Evolutionary conservation across 2,113 vertebrate species (phyloP).

Genomic region (Vireo altiloquus): DNA sequence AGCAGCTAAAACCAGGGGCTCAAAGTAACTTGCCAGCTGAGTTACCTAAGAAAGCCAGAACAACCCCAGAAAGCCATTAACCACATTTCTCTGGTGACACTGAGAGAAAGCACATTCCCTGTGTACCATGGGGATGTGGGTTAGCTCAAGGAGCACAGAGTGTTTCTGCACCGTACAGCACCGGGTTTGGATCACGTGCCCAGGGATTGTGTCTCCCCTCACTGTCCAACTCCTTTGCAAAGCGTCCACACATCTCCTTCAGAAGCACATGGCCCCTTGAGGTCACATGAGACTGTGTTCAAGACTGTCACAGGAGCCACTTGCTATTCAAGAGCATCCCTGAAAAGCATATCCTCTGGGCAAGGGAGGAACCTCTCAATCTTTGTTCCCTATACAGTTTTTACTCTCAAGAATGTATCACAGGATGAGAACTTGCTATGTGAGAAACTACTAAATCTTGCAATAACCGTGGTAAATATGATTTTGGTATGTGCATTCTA

Average conservation of each 20-base stretch:
- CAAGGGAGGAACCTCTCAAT: not conserved
- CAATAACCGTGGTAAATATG: not conserved
- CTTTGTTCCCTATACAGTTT: not conserved
- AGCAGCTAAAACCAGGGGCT: conserved; percentile 89
- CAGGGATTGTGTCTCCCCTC: not conserved
- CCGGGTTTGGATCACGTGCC: not conserved
- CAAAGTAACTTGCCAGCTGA: conserved; percentile 94
- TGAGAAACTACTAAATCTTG: not conserved
- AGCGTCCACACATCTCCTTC: not conserved
- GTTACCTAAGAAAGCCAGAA: conserved; percentile 80
- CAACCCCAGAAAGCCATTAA: not conserved
- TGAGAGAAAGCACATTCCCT: not conserved
- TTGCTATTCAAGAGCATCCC: not conserved
- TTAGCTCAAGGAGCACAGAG: not conserved
- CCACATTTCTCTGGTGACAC: not conserved
- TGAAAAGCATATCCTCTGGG: not conserved
- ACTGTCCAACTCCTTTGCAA: not conserved
- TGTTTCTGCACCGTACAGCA: accelerated
- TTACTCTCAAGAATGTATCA: not conserved
- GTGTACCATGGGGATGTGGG: accelerated
- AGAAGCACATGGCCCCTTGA: not conserved
- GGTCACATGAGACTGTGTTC: accelerated
- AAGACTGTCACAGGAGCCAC: not conserved
- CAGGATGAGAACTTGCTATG: not conserved
- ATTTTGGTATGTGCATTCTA: not conserved